Evolutionary conservation across 2,797 vertebrate genomes (phyloP).

Genomic region (Pygocentrus nattereri): DNA sequence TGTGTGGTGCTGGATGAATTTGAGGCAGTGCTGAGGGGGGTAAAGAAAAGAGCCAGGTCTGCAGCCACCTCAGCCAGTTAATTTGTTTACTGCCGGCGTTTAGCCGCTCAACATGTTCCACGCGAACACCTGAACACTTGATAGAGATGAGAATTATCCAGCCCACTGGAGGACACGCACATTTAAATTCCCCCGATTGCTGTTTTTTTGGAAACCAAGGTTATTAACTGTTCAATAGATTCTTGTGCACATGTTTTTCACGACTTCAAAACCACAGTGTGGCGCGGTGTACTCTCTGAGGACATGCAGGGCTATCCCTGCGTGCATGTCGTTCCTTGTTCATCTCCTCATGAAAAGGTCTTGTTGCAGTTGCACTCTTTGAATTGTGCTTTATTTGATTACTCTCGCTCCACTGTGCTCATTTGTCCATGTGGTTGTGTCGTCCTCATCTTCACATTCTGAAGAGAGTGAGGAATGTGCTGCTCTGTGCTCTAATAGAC

Average conservation of each 20-base stretch:
- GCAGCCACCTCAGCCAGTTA: conserved; percentile 53
- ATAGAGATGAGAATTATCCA: conserved; percentile 60
- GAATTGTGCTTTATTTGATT: conserved; percentile 62
- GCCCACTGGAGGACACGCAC: conserved; percentile 58
- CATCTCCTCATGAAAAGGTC: conserved; percentile 54
- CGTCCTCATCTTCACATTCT: conserved; percentile 17
- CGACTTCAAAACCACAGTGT: conserved; percentile 40
- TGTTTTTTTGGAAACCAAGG: conserved; percentile 43
- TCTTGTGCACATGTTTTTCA: conserved; percentile 33
- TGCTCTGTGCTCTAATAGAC: background rate
- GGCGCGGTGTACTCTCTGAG: conserved; percentile 40
- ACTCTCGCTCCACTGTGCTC: conserved; percentile 51
- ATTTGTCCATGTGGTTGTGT: conserved; percentile 33
- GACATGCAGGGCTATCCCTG: conserved; percentile 29
- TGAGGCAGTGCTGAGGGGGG: background rate
- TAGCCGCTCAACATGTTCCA: conserved; percentile 44
- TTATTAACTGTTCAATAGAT: conserved; percentile 62
- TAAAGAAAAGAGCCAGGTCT: conserved; percentile 30
- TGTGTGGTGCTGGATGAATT: background rate
- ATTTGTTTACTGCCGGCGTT: conserved; percentile 59
- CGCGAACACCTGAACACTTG: conserved; percentile 59
- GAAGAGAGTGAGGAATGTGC: conserved; percentile 14
- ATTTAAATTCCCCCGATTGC: conserved; percentile 39
- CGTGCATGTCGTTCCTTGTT: conserved; percentile 40
- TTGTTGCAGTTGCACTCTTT: conserved; percentile 49